Percentiles rank a stretch among this genome's conserved stretches.
phyloP scores from a whole-genome alignment of 2,113 vertebrate species.

The Xiphophorus maculatus region DNA sequence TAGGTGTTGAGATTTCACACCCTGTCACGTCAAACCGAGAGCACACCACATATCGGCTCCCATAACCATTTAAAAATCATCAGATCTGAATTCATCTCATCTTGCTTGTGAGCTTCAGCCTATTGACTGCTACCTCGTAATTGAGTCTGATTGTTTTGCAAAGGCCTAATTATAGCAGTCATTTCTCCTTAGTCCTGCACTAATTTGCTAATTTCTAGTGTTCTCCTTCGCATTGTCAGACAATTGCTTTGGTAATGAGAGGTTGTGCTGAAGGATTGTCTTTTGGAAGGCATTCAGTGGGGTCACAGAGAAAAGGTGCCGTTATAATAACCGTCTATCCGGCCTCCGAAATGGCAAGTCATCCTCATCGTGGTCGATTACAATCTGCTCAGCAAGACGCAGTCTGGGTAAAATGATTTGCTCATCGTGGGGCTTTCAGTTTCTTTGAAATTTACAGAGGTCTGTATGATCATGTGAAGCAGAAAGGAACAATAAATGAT shows the following conservation, averaged over 20 bases:
- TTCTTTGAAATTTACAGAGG: not conserved
- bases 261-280: slow-evolving; percentile 41
- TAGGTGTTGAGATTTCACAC: slow-evolving; percentile 4
- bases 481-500: not conserved
- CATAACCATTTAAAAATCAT: slow-evolving; percentile 5
- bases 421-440: not conserved
- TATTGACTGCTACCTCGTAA: slow-evolving; percentile 49
- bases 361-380: slow-evolving; percentile 54
- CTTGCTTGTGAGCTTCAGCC: slow-evolving; percentile 46
- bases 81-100: slow-evolving; percentile 51
- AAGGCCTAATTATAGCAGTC: slow-evolving; percentile 67
- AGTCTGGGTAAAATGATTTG: slow-evolving; percentile 26
- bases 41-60: not conserved
- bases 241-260: slow-evolving; percentile 69
- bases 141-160: slow-evolving; percentile 72
- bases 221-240: slow-evolving; percentile 47
- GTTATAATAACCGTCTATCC: slow-evolving; percentile 61
- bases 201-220: slow-evolving; percentile 68
- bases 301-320: slow-evolving; percentile 56
- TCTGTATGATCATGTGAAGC: not conserved
- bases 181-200: slow-evolving; percentile 63
- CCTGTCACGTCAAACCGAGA: slow-evolving; percentile 27
- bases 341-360: slow-evolving; percentile 52
- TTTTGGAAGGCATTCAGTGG: slow-evolving; percentile 30
- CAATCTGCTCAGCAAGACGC: slow-evolving; percentile 24